Percentiles rank a stretch among this genome's conserved stretches.
These are phyloP conservation scores for Calliscelio sp. DNA, from an alignment of 2,888 invertebrate species.

Conservation along the genomic window DNA sequence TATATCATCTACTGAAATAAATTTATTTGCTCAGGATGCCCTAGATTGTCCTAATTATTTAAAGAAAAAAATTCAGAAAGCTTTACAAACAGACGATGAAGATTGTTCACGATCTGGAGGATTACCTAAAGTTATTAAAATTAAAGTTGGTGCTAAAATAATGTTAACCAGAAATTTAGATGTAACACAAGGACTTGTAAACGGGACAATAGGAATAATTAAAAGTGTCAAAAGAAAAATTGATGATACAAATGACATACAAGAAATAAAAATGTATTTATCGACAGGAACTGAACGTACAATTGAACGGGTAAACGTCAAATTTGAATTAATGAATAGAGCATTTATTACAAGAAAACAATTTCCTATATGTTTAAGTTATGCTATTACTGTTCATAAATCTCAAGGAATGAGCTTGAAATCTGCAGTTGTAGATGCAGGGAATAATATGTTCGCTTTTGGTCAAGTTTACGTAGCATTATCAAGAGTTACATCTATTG, in stretches of 20 bases:
- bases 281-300: conserved; percentile 57
- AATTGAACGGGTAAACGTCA: conserved; percentile 68
- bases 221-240: background rate
- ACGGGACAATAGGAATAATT: conserved; percentile 76
- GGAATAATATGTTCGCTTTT: conserved; percentile 64
- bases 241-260: conserved; percentile 22
- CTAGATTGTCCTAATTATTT: conserved; percentile 68
- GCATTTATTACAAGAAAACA: conserved; percentile 39
- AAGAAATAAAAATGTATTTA: conserved; percentile 1
- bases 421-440: conserved; percentile 68
- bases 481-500: conserved; percentile 6
- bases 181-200: conserved; percentile 75
- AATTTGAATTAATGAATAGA: conserved; percentile 72
- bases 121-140: conserved; percentile 16
- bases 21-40: conserved; percentile 60
- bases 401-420: conserved; percentile 72
- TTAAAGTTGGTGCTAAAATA: conserved; percentile 37
- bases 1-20: conserved; percentile 31
- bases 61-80: conserved; percentile 47
- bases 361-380: conserved; percentile 41
- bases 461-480: conserved; percentile 57
- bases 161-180: conserved; percentile 54
- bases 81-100: background rate
- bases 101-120: background rate
- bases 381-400: conserved; percentile 68